These are phyloP conservation scores for Thera britannica DNA, from an alignment of 2,888 invertebrate genomes.

Conservation along the genomic window DNA sequence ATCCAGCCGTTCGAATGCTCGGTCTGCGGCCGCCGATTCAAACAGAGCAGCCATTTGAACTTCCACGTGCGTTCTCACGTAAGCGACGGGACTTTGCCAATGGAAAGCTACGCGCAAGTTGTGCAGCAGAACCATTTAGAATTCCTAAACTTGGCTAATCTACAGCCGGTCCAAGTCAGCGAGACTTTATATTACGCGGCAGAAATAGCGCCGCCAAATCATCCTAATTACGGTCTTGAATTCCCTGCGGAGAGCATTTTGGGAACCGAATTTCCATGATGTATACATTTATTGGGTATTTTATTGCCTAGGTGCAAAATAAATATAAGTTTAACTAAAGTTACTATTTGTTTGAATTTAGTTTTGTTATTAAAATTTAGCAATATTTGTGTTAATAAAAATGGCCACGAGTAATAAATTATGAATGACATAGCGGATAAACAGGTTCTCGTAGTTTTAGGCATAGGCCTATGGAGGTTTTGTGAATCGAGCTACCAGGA, in stretches of 20 bases:
- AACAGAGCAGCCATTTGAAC: constrained; percentile 79
- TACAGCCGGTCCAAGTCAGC: constrained; percentile 71
- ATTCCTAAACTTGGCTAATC: constrained; percentile 66
- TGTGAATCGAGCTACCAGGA: constrained; percentile 23
- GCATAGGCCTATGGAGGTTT: constrained; percentile 16
- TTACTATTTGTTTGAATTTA: not conserved
- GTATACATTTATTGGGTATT: not conserved
- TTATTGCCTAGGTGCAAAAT: not conserved
- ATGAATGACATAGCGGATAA: not conserved
- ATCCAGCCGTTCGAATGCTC: constrained; percentile 79
- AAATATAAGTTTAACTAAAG: constrained; percentile 9
- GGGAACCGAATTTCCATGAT: constrained; percentile 10
- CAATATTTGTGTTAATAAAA: not conserved
- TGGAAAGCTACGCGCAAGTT: constrained; percentile 59
- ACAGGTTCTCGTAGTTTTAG: not conserved
- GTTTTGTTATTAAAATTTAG: not conserved
- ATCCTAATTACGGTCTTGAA: constrained; percentile 26
- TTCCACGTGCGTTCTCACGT: constrained; percentile 78
- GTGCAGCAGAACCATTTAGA: constrained; percentile 58
- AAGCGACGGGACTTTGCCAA: constrained; percentile 52
- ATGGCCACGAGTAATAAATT: too few relatives aligned
- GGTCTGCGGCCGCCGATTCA: constrained; percentile 71
- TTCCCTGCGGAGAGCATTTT: constrained; percentile 18
- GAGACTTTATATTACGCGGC: constrained; percentile 75
- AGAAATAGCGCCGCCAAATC: constrained; percentile 53